These are phyloP conservation scores for Notospermus geniculatus DNA, from an alignment of 1,140 invertebrate genomes.

Conservation along the genomic window DNA sequence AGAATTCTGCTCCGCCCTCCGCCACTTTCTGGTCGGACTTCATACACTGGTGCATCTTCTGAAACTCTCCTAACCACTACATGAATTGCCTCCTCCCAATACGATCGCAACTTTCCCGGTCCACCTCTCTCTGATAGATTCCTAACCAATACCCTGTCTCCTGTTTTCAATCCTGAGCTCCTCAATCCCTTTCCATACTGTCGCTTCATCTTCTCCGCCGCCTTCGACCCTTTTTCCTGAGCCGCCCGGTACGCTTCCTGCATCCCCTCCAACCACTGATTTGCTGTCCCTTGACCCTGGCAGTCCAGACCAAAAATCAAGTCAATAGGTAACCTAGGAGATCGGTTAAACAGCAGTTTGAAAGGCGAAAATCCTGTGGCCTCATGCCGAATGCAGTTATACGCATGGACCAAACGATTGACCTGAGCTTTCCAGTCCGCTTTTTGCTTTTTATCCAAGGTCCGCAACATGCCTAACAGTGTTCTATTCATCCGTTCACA, in stretches of 20 bases:
- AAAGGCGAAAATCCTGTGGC: conserved; percentile 8
- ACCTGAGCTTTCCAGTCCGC: conserved; percentile 14
- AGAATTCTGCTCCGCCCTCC: too few species aligned
- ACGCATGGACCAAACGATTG: conserved; percentile 7
- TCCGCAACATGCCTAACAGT: conserved; percentile 12
- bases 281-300: not conserved
- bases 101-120: conserved; percentile 23
- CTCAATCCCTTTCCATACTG: conserved; percentile 9
- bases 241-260: conserved; percentile 10
- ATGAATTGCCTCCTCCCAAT: conserved; percentile 22
- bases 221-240: not conserved
- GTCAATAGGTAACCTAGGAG: conserved; percentile 23
- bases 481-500: conserved; percentile 8
- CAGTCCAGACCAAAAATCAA: conserved; percentile 7
- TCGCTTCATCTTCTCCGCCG: not conserved
- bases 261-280: conserved; percentile 14
- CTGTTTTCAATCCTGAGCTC: conserved; percentile 11
- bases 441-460: conserved; percentile 7
- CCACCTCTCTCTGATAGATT: conserved; percentile 25
- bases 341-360: conserved; percentile 9
- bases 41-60: conserved; percentile 24
- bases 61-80: conserved; percentile 2
- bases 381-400: conserved; percentile 14
- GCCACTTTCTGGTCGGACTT: conserved; percentile 15
- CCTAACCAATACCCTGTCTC: conserved; percentile 28